Evolutionary conservation across 2,888 invertebrate genomes (phyloP).

Genomic region (Hofmannophila pseudospretella): DNA sequence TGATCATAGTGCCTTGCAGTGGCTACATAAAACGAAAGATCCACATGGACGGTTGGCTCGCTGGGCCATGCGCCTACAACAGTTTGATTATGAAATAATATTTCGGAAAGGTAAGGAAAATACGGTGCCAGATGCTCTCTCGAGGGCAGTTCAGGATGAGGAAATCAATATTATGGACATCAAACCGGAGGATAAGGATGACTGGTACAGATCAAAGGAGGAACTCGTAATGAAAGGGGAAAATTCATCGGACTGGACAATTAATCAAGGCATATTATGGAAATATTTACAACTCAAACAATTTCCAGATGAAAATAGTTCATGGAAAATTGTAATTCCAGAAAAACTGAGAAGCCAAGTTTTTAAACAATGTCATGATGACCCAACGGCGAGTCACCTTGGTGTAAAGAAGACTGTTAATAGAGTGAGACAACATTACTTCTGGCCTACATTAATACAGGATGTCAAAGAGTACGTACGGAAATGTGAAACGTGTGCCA

Average conservation of each 20-base stretch:
- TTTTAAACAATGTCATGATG: slow-evolving; percentile 8
- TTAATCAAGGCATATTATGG: slow-evolving; percentile 2
- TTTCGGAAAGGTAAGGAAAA: slow-evolving; percentile 9
- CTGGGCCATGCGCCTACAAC: slow-evolving; percentile 12
- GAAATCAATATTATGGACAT: too few relatives aligned
- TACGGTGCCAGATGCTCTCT: slow-evolving; percentile 8
- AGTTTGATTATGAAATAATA: too few relatives aligned
- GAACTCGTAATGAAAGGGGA: background rate
- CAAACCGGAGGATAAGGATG: background rate
- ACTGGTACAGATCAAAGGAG: background rate
- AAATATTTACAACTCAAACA: slow-evolving; percentile 9
- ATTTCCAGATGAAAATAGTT: too few relatives aligned
- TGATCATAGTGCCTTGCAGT: too few relatives aligned
- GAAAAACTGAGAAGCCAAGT: background rate
- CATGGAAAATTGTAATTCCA: slow-evolving; percentile 11
- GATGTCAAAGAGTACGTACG: slow-evolving; percentile 9
- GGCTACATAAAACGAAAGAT: too few relatives aligned
- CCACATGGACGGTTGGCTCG: slow-evolving; percentile 22
- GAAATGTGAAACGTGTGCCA: slow-evolving; percentile 9
- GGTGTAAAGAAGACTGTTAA: slow-evolving; percentile 6
- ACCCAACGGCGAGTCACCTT: slow-evolving; percentile 5
- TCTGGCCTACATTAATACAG: slow-evolving; percentile 6
- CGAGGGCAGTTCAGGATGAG: background rate
- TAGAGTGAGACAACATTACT: slow-evolving; percentile 5
- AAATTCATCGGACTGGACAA: background rate